Conservation (phyloP, 2,888 invertebrate species). For the Byasa hedistus region DNA sequence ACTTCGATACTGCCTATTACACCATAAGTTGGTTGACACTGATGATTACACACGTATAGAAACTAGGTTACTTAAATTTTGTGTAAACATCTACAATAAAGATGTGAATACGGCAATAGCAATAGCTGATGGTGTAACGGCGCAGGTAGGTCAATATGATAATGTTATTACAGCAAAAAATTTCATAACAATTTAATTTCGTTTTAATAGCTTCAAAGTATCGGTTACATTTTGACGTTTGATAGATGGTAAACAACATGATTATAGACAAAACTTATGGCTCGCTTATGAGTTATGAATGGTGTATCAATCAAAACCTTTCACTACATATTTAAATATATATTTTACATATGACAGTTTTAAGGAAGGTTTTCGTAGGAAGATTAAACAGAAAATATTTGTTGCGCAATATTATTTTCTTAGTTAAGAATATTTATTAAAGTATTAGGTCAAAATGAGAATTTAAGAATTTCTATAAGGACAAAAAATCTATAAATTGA, state of each 20-base stretch:
- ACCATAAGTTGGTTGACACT: too few species aligned
- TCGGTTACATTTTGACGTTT: constrained; percentile 7
- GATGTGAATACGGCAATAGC: not conserved
- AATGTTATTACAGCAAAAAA: not conserved
- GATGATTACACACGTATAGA: not conserved
- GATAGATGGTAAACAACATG: constrained; percentile 10
- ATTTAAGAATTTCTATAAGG: not conserved
- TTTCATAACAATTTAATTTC: constrained; percentile 9
- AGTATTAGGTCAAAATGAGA: not conserved
- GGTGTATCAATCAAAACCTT: constrained; percentile 22
- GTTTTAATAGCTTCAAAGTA: constrained; percentile 3
- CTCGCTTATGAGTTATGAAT: not conserved
- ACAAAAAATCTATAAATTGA: not conserved
- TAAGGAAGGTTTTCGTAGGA: constrained; percentile 3
- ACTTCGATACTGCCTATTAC: not conserved
- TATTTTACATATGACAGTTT: constrained; percentile 14
- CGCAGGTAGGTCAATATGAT: constrained; percentile 2
- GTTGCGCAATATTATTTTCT: too few species aligned
- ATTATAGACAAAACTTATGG: constrained; percentile 5
- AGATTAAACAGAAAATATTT: not conserved
- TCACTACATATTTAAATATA: constrained; percentile 23
- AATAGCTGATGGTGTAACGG: not conserved
- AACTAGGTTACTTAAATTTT: constrained; percentile 5
- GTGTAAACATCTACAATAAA: not conserved
- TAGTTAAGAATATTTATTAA: too few species aligned